Base-by-base conservation (phyloP, 1,140 invertebrate genomes). In the Neodiprion virginianus region DNA sequence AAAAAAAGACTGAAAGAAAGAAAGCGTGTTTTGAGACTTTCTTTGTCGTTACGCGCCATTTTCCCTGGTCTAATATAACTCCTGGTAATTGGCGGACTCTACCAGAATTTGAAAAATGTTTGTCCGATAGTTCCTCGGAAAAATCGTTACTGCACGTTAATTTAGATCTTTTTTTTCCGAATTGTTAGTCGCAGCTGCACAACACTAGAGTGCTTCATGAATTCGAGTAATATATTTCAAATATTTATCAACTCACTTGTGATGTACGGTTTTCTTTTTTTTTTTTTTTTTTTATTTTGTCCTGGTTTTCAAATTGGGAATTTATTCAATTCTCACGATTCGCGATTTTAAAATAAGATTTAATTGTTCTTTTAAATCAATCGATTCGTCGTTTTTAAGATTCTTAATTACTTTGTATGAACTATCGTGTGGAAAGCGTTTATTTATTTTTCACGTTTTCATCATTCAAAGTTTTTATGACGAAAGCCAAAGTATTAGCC, bases 341-440 rank as follows among this genome's bases (percentile, higher is more conserved):
- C 68, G 69, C 48, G 72, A 73, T 69, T 21, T 69, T 69, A 48
- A 73, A 50, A 68, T 67, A 48, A 73, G 65, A 73, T 53, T 53
- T 66, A 1, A 67, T 67, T 10, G 17, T 53, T 48, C 48, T 50
- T 48, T 40, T 23, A 65, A 73, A 28, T 21, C 21, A 48, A 73
- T 68, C 48, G 65, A 69, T 67, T 53, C 47, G 67, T 71, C 49
- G 14, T 48, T 69, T 53, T 73, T 73, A 68, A 73, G 69, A 68
- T 73, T 68, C 67, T 53, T 68, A 69, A 69, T 53, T 28, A 53
- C 67, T 68, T 69, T 17, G 50, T 40, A 73, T 61, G 72, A 69
- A 69, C 61, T 69, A 53, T 68, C 7, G 47, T 23, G 5, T 17
- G 8, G 49, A 21, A 47, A 17, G 11, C 69, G 48, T 9, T 70